Evolutionary conservation across 2,113 vertebrate species (phyloP).

Genomic region (Thamnaconus septentrionalis): DNA sequence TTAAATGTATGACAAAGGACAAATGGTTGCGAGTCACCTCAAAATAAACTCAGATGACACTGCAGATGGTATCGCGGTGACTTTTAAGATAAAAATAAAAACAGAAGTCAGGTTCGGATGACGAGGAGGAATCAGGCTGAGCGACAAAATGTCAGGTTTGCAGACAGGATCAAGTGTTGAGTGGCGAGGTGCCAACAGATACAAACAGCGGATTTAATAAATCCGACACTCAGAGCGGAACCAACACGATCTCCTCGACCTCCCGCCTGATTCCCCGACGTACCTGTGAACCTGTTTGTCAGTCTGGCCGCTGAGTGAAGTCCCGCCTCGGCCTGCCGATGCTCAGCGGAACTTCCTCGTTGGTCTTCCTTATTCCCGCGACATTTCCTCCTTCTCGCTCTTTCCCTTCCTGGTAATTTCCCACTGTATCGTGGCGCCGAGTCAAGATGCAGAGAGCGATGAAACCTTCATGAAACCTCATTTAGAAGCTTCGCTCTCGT

Average conservation of each 20-base stretch:
- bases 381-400: slow-evolving; percentile 8
- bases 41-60: too few species aligned
- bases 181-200: slow-evolving; percentile 39
- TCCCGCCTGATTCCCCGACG: slow-evolving; percentile 11
- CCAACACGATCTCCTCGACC: slow-evolving; percentile 49
- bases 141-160: neutral
- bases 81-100: too few species aligned
- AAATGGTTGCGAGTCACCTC: too few species aligned
- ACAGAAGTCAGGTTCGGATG: too few species aligned
- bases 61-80: too few species aligned
- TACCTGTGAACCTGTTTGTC: slow-evolving; percentile 10
- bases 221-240: slow-evolving; percentile 33
- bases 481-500: too few species aligned
- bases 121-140: too few species aligned
- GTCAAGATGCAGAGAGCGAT: slow-evolving; percentile 2
- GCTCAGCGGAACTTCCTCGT: neutral
- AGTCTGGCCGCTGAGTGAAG: slow-evolving; percentile 15
- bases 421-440: neutral
- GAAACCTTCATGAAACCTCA: too few species aligned
- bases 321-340: neutral
- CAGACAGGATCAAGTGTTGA: slow-evolving; percentile 14
- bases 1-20: too few species aligned
- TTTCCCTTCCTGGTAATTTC: slow-evolving; percentile 10
- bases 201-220: slow-evolving; percentile 65
- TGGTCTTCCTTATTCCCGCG: neutral